A percentile compares a stretch with the other conserved stretches of the same genome.
These are phyloP conservation scores for Orientallactaga sibirica DNA, from an alignment of 2,797 vertebrate species.

Conservation along the genomic window DNA sequence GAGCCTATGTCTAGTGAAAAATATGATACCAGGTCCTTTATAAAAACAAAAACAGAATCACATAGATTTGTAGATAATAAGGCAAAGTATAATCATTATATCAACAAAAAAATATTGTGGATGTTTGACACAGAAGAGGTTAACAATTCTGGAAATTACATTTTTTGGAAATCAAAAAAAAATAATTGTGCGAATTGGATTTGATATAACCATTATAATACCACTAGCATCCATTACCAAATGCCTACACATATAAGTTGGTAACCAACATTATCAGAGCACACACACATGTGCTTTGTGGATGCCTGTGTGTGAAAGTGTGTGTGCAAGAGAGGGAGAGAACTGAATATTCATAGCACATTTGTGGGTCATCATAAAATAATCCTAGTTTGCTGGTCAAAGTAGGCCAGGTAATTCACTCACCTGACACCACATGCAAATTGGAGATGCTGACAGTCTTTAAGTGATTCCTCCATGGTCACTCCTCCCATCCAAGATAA, in stretches of 20 bases:
- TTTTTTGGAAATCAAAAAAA: background rate
- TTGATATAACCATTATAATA: conserved; percentile 1
- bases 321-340: no score
- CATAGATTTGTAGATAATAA: background rate
- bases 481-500: background rate
- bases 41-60: conserved; percentile 31
- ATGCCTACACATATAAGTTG: background rate
- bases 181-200: background rate
- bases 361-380: background rate
- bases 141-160: background rate
- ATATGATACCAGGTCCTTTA: background rate
- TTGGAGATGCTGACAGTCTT: background rate
- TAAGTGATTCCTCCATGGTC: background rate
- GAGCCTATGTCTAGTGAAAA: background rate
- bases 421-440: background rate
- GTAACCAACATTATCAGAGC: background rate
- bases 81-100: background rate
- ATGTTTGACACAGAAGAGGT: background rate
- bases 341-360: background rate
- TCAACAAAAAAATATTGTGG: background rate
- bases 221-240: background rate
- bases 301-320: no score
- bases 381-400: background rate
- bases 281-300: background rate
- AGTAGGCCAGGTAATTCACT: background rate